Conservation (phyloP, 1,140 invertebrate species). For the Lucilia cuprina region DNA sequence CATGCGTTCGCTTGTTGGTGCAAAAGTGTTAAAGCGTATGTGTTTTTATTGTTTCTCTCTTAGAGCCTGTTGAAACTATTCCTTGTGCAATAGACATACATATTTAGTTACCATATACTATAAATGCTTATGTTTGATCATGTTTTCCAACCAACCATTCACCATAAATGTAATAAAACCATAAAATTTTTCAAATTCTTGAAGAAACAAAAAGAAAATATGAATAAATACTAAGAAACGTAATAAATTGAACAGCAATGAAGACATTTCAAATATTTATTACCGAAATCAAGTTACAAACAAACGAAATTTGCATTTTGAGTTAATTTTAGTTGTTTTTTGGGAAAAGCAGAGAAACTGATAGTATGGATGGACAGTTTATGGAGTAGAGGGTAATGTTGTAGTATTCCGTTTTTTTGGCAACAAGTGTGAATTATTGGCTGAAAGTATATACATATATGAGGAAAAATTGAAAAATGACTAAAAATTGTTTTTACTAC, state of each 20-base stretch:
- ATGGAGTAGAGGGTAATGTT: too few relatives aligned
- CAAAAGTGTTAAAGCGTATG: too few relatives aligned
- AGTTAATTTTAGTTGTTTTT: not conserved
- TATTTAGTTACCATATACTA: not conserved
- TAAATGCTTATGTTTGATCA: not conserved
- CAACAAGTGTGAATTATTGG: not conserved
- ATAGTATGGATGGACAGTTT: too few relatives aligned
- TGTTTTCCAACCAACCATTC: not conserved
- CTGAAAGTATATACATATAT: not conserved
- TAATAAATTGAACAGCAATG: not conserved
- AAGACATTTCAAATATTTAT: not conserved
- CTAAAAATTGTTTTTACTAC: not conserved
- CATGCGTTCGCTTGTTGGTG: too few relatives aligned
- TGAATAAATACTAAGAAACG: not conserved
- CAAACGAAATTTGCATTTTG: not conserved
- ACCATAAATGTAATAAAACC: not conserved
- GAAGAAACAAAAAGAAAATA: too few relatives aligned
- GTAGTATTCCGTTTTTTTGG: not conserved
- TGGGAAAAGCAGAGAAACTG: not conserved
- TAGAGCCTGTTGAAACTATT: too few relatives aligned
- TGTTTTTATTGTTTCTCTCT: not conserved
- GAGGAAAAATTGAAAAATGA: not conserved
- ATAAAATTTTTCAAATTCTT: not conserved
- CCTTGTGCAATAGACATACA: not conserved
- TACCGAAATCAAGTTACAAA: not conserved